Conservation (phyloP, 2,797 vertebrate species). For the Arnoldichthys spilopterus region DNA sequence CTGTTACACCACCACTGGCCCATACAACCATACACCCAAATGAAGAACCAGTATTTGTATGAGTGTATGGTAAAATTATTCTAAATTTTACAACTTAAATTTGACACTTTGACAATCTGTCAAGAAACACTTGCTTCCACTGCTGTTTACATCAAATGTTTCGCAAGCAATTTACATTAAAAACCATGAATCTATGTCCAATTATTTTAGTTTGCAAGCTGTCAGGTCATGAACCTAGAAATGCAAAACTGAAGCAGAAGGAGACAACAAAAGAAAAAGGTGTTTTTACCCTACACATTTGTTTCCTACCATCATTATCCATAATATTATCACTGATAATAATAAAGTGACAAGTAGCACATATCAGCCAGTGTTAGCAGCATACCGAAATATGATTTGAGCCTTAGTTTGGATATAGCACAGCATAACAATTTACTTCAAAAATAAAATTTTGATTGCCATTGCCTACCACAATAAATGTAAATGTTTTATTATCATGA, state of each 20-base stretch:
- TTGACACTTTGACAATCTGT: too few species aligned
- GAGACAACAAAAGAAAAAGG: too few species aligned
- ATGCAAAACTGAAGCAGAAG: background rate
- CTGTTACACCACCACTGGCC: too few species aligned
- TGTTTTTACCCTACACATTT: too few species aligned
- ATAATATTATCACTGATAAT: too few species aligned
- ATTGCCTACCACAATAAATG: background rate
- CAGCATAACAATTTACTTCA: background rate
- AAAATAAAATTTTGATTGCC: background rate
- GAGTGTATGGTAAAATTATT: too few species aligned
- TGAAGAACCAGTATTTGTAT: background rate
- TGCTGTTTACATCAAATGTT: too few species aligned
- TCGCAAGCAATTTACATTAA: background rate
- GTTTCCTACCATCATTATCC: background rate
- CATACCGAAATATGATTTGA: background rate
- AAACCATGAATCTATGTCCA: background rate
- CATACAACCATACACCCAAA: background rate
- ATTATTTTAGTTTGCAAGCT: constrained; percentile 17
- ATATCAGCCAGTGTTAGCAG: background rate
- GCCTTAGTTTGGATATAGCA: background rate
- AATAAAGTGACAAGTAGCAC: background rate
- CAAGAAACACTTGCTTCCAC: background rate
- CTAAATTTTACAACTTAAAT: background rate
- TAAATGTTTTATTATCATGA: background rate
- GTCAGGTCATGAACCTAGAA: background rate